Conservation (phyloP, 2,888 invertebrate genomes). For the Napeogenes sylphis region DNA sequence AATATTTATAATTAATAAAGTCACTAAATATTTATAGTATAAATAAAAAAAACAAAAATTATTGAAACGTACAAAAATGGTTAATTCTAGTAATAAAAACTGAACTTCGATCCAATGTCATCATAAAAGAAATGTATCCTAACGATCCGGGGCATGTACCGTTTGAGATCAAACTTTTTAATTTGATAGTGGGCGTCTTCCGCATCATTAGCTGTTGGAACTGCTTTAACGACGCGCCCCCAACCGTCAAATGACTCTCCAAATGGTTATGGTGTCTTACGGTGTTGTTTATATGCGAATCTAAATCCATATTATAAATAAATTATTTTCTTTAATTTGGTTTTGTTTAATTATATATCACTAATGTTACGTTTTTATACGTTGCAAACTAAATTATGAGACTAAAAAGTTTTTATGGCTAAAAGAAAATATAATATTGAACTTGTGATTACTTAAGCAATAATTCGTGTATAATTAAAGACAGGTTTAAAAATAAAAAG, state of each 20-base stretch:
- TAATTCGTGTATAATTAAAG: neutral
- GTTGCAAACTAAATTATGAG: conserved; percentile 2
- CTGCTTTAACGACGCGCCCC: conserved; percentile 44
- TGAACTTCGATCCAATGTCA: too few species aligned
- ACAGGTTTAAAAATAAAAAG: conserved; percentile 2
- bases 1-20: too few species aligned
- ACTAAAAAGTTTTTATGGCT: neutral
- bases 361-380: conserved; percentile 4
- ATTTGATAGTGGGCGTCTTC: conserved; percentile 56
- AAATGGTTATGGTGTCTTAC: conserved; percentile 10
- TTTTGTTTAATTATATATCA: neutral
- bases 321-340: neutral
- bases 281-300: conserved; percentile 18
- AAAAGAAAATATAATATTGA: neutral
- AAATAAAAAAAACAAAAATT: too few species aligned
- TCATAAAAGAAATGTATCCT: conserved; percentile 16
- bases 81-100: too few species aligned
- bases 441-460: neutral
- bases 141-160: conserved; percentile 19
- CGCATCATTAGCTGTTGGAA: conserved; percentile 46
- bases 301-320: conserved; percentile 13
- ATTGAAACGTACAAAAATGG: too few species aligned
- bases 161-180: conserved; percentile 42
- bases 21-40: too few species aligned
- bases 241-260: conserved; percentile 45